phyloP scores from a whole-genome alignment of 2,113 vertebrate species.

The Beaufortia kweichowensis region DNA sequence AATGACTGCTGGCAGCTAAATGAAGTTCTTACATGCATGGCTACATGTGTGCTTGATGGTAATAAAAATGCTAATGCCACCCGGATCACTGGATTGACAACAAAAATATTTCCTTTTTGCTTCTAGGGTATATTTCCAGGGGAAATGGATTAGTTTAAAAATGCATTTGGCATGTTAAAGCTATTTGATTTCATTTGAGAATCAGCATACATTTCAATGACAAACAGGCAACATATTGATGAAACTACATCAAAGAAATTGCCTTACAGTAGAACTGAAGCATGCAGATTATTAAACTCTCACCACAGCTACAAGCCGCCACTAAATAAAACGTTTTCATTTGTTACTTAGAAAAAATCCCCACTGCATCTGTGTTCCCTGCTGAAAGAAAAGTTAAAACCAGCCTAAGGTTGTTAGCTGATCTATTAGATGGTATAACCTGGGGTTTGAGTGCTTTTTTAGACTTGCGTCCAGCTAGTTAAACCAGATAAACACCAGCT shows the following conservation, averaged over 20 bases:
- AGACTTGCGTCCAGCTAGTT: too few relatives aligned
- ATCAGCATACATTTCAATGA: constrained; percentile 25
- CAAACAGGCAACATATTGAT: constrained; percentile 15
- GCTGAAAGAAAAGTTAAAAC: too few relatives aligned
- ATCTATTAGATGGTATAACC: too few relatives aligned
- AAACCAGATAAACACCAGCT: too few relatives aligned
- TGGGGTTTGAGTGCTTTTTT: too few relatives aligned
- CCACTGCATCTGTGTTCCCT: too few relatives aligned
- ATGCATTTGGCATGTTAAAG: constrained; percentile 26
- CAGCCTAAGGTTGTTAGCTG: too few relatives aligned
- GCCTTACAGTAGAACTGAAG: background rate
- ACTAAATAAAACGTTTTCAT: background rate
- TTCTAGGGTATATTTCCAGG: constrained; percentile 46
- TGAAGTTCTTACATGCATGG: constrained; percentile 73
- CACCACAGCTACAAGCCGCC: background rate
- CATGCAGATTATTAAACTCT: background rate
- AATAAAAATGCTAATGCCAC: constrained; percentile 79
- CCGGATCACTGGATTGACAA: constrained; percentile 66
- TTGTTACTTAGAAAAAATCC: too few relatives aligned
- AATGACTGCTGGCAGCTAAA: constrained; percentile 63
- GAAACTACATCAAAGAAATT: constrained; percentile 11
- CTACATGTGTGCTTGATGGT: constrained; percentile 66
- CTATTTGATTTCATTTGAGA: constrained; percentile 41
- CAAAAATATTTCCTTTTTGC: constrained; percentile 42
- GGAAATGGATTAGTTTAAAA: constrained; percentile 14